Evolutionary conservation across 2,888 invertebrate species (phyloP), one percentile per base, ranked within the genome.

Genomic region (Cryptocheilus praepositus): DNA sequence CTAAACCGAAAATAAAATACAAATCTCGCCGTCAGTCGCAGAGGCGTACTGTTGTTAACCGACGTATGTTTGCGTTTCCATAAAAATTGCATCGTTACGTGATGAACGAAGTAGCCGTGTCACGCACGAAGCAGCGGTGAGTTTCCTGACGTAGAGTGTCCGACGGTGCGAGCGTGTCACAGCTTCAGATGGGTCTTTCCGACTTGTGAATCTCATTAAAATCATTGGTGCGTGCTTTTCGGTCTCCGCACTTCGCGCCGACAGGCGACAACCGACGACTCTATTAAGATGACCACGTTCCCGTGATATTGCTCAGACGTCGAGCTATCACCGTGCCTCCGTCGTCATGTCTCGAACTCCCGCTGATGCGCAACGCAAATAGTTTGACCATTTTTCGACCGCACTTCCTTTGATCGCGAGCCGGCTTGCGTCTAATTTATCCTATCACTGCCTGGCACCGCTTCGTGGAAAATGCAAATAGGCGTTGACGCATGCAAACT

Each of bases 271-370:
- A 28, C 4, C 78, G 78, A 82, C 80, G 84, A 86, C 83, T 85
- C 86, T 74, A 87, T 88, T 85, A 88, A 87, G 87, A 88, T 88
- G 87, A 88, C 87, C 87, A 88, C 72, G 82, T 86, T 83, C 84
- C 87, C 87, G 87, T 88, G 87, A 87, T 87, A 88, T 88, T 88
- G 81, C 86, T 84, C 82, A 81, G 85, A 84, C 79, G 73, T 80
- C 77, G 74, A 75, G 77, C 74, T 62, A 76, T 77, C 75, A 66
- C 71, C 67, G 60, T 67, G 64, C 61, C 73, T 73, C 66, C 76
- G 67, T 73, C 70, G 55, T 58, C 65, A 51, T 53, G 28, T 49
- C 56, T 44, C 19, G 45, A 49, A 22, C 21, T 5, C 8, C 13
- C 16, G 18, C n/a, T 1, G 49, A 4, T 8, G 49, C 1, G 49